phyloP scores from a whole-genome alignment of 1,140 invertebrate genomes.

The Periplaneta americana region DNA sequence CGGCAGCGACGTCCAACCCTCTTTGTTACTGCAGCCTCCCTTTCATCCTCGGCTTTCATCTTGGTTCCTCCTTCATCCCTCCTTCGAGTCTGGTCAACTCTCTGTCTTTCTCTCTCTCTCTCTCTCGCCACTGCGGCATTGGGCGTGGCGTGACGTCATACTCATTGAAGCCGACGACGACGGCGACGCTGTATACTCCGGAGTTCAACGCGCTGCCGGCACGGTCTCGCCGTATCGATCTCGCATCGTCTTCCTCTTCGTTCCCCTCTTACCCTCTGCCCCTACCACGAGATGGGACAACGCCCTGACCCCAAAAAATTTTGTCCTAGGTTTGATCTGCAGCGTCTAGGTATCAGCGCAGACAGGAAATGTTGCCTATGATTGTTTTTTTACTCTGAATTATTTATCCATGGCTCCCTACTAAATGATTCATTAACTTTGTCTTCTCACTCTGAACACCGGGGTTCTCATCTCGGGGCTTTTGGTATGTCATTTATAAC shows the following conservation, averaged over 20 bases:
- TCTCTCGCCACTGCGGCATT: not conserved
- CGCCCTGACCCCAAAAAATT: not conserved
- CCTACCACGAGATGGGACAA: not conserved
- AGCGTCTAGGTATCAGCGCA: not conserved
- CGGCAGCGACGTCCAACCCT: not conserved
- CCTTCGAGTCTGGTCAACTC: not conserved
- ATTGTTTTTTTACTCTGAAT: no score
- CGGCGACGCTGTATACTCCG: not conserved
- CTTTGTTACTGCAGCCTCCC: not conserved
- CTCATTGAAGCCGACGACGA: not conserved
- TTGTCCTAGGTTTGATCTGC: not conserved
- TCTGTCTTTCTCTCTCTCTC: not conserved
- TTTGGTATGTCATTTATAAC: no score
- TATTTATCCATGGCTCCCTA: no score
- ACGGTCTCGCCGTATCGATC: conserved; percentile 9
- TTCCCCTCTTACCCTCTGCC: not conserved
- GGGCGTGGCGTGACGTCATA: conserved; percentile 11
- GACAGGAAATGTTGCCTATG: no score
- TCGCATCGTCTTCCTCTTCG: not conserved
- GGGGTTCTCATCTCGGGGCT: no score
- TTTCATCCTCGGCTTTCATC: not conserved
- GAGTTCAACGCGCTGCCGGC: conserved; percentile 2
- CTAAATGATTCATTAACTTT: no score
- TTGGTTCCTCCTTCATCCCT: not conserved
- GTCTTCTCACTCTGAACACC: no score